Conservation (phyloP, 2,797 vertebrate species). For the Characodon lateralis region DNA sequence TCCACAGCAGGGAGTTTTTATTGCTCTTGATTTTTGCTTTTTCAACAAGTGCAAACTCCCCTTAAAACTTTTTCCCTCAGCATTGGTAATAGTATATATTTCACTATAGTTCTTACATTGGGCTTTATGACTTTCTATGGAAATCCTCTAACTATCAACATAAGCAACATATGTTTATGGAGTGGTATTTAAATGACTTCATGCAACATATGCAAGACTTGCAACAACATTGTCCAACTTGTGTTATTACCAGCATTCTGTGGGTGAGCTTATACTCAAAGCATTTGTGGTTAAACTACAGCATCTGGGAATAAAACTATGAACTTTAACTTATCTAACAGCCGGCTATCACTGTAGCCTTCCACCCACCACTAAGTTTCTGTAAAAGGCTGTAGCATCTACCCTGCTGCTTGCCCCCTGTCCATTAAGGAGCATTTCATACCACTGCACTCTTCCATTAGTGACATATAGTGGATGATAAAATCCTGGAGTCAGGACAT, state of each 20-base stretch:
- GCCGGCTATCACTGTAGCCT: neutral
- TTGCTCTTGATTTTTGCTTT: neutral
- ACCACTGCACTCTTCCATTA: neutral
- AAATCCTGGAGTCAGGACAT: neutral
- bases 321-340: neutral
- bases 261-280: neutral
- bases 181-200: too few species aligned
- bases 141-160: too few species aligned
- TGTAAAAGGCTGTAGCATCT: slow-evolving; percentile 1
- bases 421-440: slow-evolving; percentile 6
- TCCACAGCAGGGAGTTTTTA: neutral
- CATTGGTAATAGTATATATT: neutral
- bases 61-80: neutral
- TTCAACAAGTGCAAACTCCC: neutral
- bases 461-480: neutral
- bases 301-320: neutral
- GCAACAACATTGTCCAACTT: neutral
- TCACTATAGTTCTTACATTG: neutral
- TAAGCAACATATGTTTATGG: too few species aligned
- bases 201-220: neutral
- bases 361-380: neutral
- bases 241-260: neutral
- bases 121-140: neutral
- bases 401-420: neutral
- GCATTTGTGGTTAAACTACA: neutral